Base-by-base conservation (phyloP, 2,888 invertebrate genomes). In the Cynaeus angustus region DNA sequence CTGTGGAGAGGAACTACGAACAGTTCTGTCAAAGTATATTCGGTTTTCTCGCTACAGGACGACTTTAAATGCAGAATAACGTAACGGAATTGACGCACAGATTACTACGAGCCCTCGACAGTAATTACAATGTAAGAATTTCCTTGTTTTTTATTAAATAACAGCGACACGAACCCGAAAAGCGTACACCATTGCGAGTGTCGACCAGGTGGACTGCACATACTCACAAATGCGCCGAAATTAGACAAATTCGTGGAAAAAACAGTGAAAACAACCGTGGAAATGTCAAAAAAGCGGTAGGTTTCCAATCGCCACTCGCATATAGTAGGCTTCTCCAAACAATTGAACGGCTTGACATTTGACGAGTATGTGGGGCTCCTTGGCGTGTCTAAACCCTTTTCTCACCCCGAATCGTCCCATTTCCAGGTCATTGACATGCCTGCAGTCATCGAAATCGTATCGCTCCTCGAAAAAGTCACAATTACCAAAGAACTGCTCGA, bases 41-140 rank as follows among this genome's bases (percentile, higher is more conserved):
- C 84, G 84, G 83, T 85, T 84, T 85, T 83, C 83, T 81, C 84
- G 84, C 76, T 84, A 84, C 84, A 84, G 83, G 84, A 82, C 82
- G 83, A 83, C 81, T 89, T 89, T 91, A 91, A 91, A 92, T 92
- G 92, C 92, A 91, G 91, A 89, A 90, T 89, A 90, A 91, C 89
- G 91, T 91, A 88, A 91, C 91, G 89, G 94, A 96, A 90, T 92
- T 97, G 90, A 96, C 96, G 90, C 93, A 94, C 89, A 95, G 93
- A 92, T 93, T 97, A 92, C 93, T 95, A 90, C 93, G 94, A 92
- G 94, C 96, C 88, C 91, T 97, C 90, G 97, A 97, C 92, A 92
- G 91, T 90, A 94, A 95, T 89, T 95, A 97, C 91, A 96, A 97
- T 96, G 97, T 97, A 95, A 96, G 96, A 94, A 48, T 70, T 70